phyloP scores from a whole-genome alignment of 2,797 vertebrate species.

The Netta rufina region DNA sequence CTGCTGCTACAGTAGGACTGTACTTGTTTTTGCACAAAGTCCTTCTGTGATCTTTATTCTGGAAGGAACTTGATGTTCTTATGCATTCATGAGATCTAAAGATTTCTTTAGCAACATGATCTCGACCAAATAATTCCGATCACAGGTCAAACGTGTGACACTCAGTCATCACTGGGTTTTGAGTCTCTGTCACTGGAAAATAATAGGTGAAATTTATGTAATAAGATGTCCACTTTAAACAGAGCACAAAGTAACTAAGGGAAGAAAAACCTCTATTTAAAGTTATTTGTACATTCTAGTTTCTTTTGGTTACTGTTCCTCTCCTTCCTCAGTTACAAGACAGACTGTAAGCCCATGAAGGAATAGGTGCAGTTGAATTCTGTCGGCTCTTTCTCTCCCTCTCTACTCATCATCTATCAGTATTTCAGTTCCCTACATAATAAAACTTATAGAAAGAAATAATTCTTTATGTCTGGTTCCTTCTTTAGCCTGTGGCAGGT shows the following conservation, averaged over 20 bases:
- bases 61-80: slow-evolving; percentile 8
- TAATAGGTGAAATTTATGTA: neutral
- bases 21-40: neutral
- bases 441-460: neutral
- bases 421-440: neutral
- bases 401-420: neutral
- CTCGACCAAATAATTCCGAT: neutral
- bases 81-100: neutral
- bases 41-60: neutral
- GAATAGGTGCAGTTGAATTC: neutral
- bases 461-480: neutral
- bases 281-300: neutral
- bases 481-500: neutral
- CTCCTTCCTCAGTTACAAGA: neutral
- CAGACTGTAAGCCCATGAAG: neutral
- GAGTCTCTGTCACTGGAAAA: neutral
- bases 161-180: neutral
- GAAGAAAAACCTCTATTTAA: neutral
- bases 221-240: neutral
- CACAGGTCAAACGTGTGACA: neutral
- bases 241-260: neutral
- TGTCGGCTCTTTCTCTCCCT: neutral
- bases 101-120: slow-evolving; percentile 4
- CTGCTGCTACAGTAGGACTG: neutral
- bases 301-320: neutral